A percentile compares a stretch with the other conserved stretches of the same genome.
Evolutionary conservation across 2,888 invertebrate species (phyloP).

Genomic region (Andrena fulva): DNA sequence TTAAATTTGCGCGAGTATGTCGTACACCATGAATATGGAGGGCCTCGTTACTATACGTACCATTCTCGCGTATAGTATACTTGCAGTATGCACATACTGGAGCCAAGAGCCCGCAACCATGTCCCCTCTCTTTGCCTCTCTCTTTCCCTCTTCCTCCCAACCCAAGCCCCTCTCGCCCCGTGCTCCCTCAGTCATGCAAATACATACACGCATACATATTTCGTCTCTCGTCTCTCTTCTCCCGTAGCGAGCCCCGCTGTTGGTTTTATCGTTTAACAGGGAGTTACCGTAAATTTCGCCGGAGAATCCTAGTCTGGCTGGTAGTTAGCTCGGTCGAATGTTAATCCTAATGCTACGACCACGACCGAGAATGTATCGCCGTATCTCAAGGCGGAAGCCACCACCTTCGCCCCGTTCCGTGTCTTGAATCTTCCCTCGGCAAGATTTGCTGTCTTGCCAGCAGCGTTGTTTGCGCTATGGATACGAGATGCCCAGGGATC

Average conservation of each 20-base stretch:
- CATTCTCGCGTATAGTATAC: constrained; percentile 73
- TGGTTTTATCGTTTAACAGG: constrained; percentile 81
- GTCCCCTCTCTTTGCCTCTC: constrained; percentile 51
- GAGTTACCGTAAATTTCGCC: constrained; percentile 76
- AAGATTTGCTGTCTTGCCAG: constrained; percentile 39
- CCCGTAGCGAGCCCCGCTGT: constrained; percentile 67
- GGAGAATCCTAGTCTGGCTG: constrained; percentile 69
- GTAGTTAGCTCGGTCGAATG: constrained; percentile 75
- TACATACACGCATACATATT: constrained; percentile 48
- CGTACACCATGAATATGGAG: constrained; percentile 83
- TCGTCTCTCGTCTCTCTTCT: constrained; percentile 34
- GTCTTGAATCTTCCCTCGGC: constrained; percentile 49
- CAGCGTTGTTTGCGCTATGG: constrained; percentile 29
- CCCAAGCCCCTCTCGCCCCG: background rate
- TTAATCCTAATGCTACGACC: constrained; percentile 71
- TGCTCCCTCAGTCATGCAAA: constrained; percentile 50
- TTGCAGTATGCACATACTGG: constrained; percentile 64
- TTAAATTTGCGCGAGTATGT: constrained; percentile 82
- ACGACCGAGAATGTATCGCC: constrained; percentile 61
- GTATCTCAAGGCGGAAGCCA: constrained; percentile 56
- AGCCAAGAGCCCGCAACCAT: constrained; percentile 55
- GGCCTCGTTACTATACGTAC: constrained; percentile 81
- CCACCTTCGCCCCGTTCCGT: constrained; percentile 48
- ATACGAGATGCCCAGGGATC: constrained; percentile 12
- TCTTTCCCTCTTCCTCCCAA: constrained; percentile 21